Evolutionary conservation across 2,113 vertebrate species (phyloP).

Genomic region (Macquaria australasica): DNA sequence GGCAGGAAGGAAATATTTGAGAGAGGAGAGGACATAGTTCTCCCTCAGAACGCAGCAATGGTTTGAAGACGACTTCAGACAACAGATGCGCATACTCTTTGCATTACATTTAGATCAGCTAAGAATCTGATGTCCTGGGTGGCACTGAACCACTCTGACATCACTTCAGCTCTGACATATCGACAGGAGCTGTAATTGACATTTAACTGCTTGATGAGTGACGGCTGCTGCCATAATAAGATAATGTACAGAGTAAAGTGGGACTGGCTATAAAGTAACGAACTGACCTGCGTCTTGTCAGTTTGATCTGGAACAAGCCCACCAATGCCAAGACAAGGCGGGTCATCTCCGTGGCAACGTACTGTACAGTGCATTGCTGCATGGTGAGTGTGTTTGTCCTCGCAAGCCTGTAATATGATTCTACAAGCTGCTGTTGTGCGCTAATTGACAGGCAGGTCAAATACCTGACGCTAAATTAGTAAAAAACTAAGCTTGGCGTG

Average conservation of each 20-base stretch:
- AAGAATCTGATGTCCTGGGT: constrained; percentile 25
- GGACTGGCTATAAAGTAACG: constrained; percentile 37
- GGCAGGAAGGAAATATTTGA: background rate
- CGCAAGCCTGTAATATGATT: constrained; percentile 28
- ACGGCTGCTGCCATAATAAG: constrained; percentile 31
- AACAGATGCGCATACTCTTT: background rate
- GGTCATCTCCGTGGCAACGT: constrained; percentile 25
- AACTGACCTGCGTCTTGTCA: constrained; percentile 68
- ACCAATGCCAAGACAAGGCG: constrained; percentile 49
- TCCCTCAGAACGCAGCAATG: background rate
- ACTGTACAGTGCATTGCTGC: background rate
- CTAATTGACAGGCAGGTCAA: constrained; percentile 18
- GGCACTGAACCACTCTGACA: constrained; percentile 29
- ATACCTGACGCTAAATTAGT: background rate
- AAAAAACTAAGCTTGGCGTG: background rate
- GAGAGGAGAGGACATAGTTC: background rate
- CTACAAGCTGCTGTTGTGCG: constrained; percentile 9
- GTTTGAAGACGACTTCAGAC: background rate
- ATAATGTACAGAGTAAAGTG: constrained; percentile 24
- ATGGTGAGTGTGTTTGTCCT: constrained; percentile 14
- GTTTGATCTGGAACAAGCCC: constrained; percentile 57
- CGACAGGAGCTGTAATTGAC: constrained; percentile 65
- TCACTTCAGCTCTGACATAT: constrained; percentile 30
- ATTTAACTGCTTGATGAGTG: constrained; percentile 57
- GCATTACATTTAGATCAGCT: constrained; percentile 13